Evolutionary conservation across 2,797 vertebrate species (phyloP), one percentile per base, ranked within the genome.

Genomic region (Rhabdomys pumilio): DNA sequence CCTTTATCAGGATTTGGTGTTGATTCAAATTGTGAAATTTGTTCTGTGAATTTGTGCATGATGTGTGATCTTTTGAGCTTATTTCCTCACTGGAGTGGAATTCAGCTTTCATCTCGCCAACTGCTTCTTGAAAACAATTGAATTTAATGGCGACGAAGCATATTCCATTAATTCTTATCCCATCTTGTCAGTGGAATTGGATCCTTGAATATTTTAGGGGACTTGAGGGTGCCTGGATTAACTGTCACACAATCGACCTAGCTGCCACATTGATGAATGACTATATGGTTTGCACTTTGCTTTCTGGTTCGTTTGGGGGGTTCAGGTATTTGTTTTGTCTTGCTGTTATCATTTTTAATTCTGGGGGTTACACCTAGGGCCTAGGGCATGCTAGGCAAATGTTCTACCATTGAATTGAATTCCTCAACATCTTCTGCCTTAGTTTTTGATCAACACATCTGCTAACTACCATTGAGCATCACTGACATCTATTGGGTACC

Each of bases 1-100:
- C 20, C 31, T 75, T 93, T 53, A 65, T 85, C 86, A 75, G 38
- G 81, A 69, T 75, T 87, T 94, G 55, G 50, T 75, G 26, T 93
- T 85, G n/a, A 73, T 95, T 93, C 15, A 82, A 76, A 77, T 77
- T 93, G 61, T 93, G 53, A 31, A 63, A n/a, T 53, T 76, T 76
- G 34, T 76, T 90, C 80, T 34, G 91, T 83, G 55, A 90, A 85
- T 34, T 69, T 94, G 47, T 24, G 19, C 38, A 61, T 63, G 29
- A 44, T 73, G 44, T 57, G n/a, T 8, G 26, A 65, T 24, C 29
- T 91, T 85, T 38, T 73, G 79, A 90, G 77, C 3, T 63, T 44
- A 38, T 96, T 91, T 93, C n/a, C 29, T 84, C 80, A 75, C 80
- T 29, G 89, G 0, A 77, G 44, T 57, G 11, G 44, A 90, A 57